Percentiles rank a stretch among this genome's conserved stretches.
Evolutionary conservation across 2,888 invertebrate genomes (phyloP).

Genomic region (Machimus atricapillus): DNA sequence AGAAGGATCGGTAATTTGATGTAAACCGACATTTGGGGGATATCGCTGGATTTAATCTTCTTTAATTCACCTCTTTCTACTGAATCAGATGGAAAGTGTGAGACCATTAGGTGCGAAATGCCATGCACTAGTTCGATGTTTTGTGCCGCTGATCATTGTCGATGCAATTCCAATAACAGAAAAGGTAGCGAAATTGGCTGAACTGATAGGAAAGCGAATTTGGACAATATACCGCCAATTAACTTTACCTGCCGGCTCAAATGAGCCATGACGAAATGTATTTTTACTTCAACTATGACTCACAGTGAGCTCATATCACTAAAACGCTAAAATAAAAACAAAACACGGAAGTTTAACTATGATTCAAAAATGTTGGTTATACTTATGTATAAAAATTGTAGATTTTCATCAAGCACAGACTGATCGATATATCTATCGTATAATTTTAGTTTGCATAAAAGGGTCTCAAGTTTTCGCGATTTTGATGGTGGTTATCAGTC

Average conservation of each 20-base stretch:
- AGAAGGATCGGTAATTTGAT: not conserved
- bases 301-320: too few species aligned
- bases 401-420: too few species aligned
- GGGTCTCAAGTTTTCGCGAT: too few species aligned
- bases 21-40: not conserved
- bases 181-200: not conserved
- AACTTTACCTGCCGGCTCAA: not conserved
- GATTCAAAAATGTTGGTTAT: too few species aligned
- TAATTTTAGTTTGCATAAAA: too few species aligned
- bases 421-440: too few species aligned
- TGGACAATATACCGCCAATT: not conserved
- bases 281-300: not conserved
- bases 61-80: not conserved
- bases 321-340: too few species aligned
- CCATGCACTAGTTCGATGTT: not conserved
- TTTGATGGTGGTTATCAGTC: too few species aligned
- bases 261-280: not conserved
- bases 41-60: not conserved
- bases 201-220: not conserved
- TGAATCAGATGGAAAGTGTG: not conserved
- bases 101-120: not conserved
- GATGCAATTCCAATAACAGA: not conserved
- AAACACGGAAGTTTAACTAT: too few species aligned
- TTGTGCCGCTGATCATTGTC: not conserved
- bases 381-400: too few species aligned